Evolutionary conservation across 2,888 invertebrate genomes (phyloP), one percentile per base, ranked within the genome.

Genomic region (Sicus ferrugineus): DNA sequence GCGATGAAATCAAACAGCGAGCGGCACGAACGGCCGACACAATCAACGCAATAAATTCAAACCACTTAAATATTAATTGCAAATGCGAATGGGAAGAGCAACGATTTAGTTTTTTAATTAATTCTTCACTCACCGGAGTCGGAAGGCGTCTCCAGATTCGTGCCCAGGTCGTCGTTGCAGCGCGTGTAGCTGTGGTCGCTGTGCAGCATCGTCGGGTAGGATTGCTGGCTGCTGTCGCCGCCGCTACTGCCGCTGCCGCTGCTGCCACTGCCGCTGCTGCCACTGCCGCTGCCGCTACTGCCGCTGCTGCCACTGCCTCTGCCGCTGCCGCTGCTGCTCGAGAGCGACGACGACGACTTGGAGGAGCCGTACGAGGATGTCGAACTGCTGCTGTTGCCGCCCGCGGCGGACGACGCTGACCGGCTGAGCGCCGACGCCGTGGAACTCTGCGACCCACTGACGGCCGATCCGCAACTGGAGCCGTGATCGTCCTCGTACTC

Each of bases 101-200:
- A 30, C 19, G 26, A 58, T 23, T 30, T 28, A 58, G 14, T 4
- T 26, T 26, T 26, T 58, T 31, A 34, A 34, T n/a, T 21, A 6
- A n/a, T 14, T n/a, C 38, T 42, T 16, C 38, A 84, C 91, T 92
- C 87, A 90, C 95, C 94, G 74, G 95, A 95, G 89, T 95, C 95
- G 52, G 95, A 95, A 68, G 95, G 95, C 75, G 95, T 95, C 81
- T 94, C 93, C 30, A 94, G 89, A 76, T 93, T 93, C 65, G 93
- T 89, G 77, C 88, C 88, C 42, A 79, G 71, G 80, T 91, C 91
- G 73, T 90, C 87, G 81, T 87, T 88, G 78, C 89, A 88, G 74
- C 90, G 89, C 75, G 91, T 89, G 75, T 94, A 93, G 86, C 89
- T 92, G 87, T 88, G 93, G 87, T 88, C 93, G 75, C 84, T 83